Percentiles rank a stretch among this genome's conserved stretches.
Conservation (phyloP, 1,140 invertebrate genomes). For the Venturia canescens region DNA sequence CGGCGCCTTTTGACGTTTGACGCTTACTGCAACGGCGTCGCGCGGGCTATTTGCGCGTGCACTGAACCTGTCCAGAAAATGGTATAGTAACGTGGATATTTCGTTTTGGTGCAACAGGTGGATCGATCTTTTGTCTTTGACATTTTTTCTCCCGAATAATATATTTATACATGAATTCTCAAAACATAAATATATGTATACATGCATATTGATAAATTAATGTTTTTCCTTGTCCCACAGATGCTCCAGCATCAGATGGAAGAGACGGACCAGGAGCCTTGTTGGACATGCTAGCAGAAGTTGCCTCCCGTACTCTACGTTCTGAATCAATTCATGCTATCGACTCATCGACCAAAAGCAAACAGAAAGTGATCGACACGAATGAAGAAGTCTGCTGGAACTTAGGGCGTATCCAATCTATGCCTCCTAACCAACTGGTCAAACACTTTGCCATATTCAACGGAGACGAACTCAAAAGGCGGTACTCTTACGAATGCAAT, state of each 20-base stretch:
- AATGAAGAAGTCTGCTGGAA: conserved; percentile 68
- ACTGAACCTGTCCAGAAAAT: no score
- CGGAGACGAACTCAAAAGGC: conserved; percentile 79
- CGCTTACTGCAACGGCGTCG: no score
- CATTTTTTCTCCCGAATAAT: background rate
- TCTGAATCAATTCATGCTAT: conserved; percentile 71
- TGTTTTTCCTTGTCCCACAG: conserved; percentile 47
- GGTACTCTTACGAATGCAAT: conserved; percentile 79
- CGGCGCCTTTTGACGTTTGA: no score
- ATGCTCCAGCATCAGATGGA: conserved; percentile 67
- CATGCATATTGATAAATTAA: background rate
- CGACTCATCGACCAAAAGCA: conserved; percentile 58
- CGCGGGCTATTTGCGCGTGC: no score
- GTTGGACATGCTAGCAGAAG: conserved; percentile 77
- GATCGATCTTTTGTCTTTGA: background rate
- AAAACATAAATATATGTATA: no score
- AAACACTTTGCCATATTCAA: conserved; percentile 79
- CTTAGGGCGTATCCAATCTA: conserved; percentile 75
- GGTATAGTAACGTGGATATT: no score
- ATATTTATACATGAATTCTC: background rate
- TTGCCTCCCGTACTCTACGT: conserved; percentile 76
- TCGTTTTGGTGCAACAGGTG: no score
- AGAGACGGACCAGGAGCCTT: conserved; percentile 72
- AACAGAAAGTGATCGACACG: conserved; percentile 46
- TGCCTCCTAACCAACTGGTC: conserved; percentile 78